Evolutionary conservation across 2,113 vertebrate genomes (phyloP).

Genomic region (Aphelocoma coerulescens): DNA sequence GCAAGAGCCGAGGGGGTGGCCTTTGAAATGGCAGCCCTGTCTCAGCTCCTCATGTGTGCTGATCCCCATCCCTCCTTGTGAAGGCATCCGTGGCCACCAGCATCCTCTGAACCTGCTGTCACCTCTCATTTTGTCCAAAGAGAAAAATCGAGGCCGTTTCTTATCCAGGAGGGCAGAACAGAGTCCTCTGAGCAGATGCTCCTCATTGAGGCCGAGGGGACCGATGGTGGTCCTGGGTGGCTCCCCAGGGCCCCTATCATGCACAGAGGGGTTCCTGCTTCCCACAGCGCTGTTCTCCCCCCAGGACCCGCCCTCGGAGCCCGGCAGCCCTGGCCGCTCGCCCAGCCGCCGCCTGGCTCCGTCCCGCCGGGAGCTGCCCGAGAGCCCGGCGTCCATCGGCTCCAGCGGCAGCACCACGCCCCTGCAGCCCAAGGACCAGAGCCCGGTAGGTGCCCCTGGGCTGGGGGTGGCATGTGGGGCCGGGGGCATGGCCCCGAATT

Average conservation of each 20-base stretch:
- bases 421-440: slow-evolving; percentile 75
- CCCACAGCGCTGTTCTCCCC: background rate
- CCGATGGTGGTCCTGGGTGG: accelerated
- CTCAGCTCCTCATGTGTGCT: background rate
- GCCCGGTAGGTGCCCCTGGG: slow-evolving; percentile 57
- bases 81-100: background rate
- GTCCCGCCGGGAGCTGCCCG: slow-evolving; percentile 69
- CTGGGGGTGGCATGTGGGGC: accelerated
- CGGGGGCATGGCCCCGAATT: no score
- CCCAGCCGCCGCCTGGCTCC: slow-evolving; percentile 69
- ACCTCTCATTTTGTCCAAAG: background rate
- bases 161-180: background rate
- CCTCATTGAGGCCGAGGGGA: accelerated
- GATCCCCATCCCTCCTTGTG: background rate
- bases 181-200: background rate
- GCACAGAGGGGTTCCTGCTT: background rate
- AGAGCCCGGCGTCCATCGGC: slow-evolving; percentile 74
- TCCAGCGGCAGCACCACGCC: slow-evolving; percentile 76
- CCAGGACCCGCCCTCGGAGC: slow-evolving; percentile 83
- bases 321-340: slow-evolving; percentile 67
- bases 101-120: background rate
- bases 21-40: background rate
- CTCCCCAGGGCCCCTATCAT: accelerated
- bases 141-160: background rate
- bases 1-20: background rate